Base-by-base conservation (phyloP, 2,797 vertebrate genomes). In the Eurystomus glaucurus region DNA sequence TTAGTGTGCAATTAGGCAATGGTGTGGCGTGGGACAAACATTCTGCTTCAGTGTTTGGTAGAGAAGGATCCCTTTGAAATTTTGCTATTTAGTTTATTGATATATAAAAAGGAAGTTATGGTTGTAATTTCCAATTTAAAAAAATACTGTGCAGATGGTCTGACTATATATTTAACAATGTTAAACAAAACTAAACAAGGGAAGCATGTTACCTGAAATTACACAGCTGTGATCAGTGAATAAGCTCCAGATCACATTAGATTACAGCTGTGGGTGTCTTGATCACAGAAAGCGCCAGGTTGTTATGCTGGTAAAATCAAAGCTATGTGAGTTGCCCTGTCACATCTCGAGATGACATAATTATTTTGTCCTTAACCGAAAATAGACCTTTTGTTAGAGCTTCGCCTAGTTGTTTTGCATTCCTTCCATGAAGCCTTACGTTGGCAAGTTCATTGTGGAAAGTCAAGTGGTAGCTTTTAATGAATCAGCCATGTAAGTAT, bases 1-100 rank as follows among this genome's bases (percentile, higher is more conserved):
- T 99, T 99, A 99, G 99, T 98, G 98, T 96, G 98, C 98, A 98
- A 98, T 98, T 98, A 98, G 98, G 98, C 98, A 98, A 98, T 98
- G 98, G 98, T 98, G 98, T 98, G 98, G 98, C 91, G 66, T 98
- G 98, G 98, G 98, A 98, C 98, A 98, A 97, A 97, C 98, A 98
- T 98, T 98, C 98, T 98, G 98, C 98, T 98, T 98, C 98, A 94
- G 90, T 94, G 97, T 98, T 98, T 97, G 98, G 98, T 98, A 94
- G 96, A 98, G 97, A 98, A 98, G 97, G 98, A 98, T 98, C 98
- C 98, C 98, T 98, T 98, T 98, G 98, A 98, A 98, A 98, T 98
- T 98, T 97, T 98, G 98, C 98, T 98, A 98, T 98, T 98, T 98
- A 98, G 98, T 98, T 98, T 98, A 98, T 98, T 98, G 98, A 98